Conservation (phyloP, 2,113 vertebrate genomes). For the Tyto alba region DNA sequence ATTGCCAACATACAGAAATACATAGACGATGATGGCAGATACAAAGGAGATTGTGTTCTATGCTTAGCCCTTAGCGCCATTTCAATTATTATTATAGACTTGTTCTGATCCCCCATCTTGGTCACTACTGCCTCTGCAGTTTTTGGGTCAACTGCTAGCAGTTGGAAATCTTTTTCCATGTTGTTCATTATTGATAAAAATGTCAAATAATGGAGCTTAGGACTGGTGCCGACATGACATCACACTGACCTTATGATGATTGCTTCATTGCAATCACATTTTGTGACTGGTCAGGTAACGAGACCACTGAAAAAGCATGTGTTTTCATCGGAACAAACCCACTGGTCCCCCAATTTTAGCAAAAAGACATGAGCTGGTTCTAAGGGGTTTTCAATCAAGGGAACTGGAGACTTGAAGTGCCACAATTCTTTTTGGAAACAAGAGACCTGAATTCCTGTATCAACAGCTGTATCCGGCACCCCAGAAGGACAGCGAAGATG, state of each 20-base stretch:
- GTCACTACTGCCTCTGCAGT: not conserved
- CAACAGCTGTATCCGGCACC: not conserved
- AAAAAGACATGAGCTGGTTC: not conserved
- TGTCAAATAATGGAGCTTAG: not conserved
- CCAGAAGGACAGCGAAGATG: not conserved
- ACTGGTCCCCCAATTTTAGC: accelerated
- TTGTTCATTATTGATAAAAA: not conserved
- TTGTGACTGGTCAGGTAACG: not conserved
- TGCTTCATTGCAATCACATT: not conserved
- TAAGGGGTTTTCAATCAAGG: not conserved
- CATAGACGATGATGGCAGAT: not conserved
- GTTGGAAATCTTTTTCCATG: not conserved
- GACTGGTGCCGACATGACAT: not conserved
- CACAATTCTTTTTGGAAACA: not conserved
- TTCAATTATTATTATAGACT: not conserved
- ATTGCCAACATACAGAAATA: not conserved
- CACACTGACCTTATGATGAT: not conserved
- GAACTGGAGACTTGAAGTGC: not conserved
- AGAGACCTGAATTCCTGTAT: not conserved
- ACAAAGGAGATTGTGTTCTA: accelerated
- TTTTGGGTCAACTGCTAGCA: not conserved
- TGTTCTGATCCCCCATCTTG: not conserved
- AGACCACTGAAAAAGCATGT: not conserved
- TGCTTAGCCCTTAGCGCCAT: not conserved
- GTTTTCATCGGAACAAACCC: not conserved